Evolutionary conservation across 2,113 vertebrate species (phyloP).

Genomic region (Podarcis muralis): DNA sequence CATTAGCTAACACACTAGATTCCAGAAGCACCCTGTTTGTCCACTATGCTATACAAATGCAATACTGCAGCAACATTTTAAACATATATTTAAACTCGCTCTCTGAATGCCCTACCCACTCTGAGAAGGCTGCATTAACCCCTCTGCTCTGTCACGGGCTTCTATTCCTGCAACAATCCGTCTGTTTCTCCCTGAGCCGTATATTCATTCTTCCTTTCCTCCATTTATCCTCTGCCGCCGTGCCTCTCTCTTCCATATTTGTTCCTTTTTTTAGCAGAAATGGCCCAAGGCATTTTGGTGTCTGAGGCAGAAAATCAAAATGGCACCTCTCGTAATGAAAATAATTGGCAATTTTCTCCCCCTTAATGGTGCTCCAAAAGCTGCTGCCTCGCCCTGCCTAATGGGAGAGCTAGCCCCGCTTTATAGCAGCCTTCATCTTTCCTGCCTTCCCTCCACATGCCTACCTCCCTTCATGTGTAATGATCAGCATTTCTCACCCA

Average conservation of each 20-base stretch:
- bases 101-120: background rate
- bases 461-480: background rate
- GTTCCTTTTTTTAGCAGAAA: background rate
- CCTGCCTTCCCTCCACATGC: background rate
- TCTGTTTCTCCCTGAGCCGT: background rate
- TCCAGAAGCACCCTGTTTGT: background rate
- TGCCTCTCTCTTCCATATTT: background rate
- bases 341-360: slow-evolving; percentile 3
- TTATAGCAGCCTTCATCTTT: background rate
- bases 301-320: background rate
- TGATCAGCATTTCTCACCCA: background rate
- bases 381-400: background rate
- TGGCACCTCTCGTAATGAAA: background rate
- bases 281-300: background rate
- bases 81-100: background rate
- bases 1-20: background rate
- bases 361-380: background rate
- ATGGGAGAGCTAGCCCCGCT: background rate
- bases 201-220: background rate
- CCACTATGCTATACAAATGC: background rate
- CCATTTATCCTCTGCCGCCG: background rate
- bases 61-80: background rate
- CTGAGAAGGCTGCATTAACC: background rate
- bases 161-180: background rate
- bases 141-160: background rate